phyloP scores from a whole-genome alignment of 64 coral and sea anemone species.

The Orbicella faveolata region DNA sequence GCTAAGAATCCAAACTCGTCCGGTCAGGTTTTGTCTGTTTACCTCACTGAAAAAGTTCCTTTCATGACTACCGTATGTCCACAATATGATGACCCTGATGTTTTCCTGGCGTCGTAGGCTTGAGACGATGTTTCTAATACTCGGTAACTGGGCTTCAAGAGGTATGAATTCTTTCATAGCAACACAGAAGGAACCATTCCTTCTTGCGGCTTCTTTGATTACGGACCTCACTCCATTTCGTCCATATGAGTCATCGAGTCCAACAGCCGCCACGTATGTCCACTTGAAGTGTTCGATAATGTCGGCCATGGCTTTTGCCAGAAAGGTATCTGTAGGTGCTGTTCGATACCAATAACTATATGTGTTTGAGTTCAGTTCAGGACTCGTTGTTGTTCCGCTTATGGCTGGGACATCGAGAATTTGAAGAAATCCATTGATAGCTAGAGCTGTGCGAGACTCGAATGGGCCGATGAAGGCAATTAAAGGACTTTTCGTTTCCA shows the following conservation, averaged over 20 bases:
- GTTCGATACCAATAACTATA: constrained; percentile 67
- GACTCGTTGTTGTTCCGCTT: constrained; percentile 19
- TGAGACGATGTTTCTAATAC: not conserved
- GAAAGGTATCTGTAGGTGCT: constrained; percentile 66
- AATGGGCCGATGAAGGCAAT: constrained; percentile 26
- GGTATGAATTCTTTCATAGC: constrained; percentile 30
- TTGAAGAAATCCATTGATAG: constrained; percentile 13
- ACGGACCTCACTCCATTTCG: constrained; percentile 43
- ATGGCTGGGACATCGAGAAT: not conserved
- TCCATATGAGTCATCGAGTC: constrained; percentile 65
- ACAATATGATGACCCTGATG: constrained; percentile 26
- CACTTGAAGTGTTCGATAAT: constrained; percentile 33
- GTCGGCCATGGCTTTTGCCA: constrained; percentile 66
- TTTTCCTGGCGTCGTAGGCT: not conserved
- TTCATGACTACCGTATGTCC: not conserved
- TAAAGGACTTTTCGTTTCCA: not conserved
- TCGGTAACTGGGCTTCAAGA: not conserved
- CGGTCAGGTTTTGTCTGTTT: not conserved
- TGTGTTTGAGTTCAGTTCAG: not conserved
- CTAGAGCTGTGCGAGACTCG: constrained; percentile 37
- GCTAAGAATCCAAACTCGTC: constrained; percentile 9
- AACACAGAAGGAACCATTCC: constrained; percentile 15
- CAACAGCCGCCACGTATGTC: constrained; percentile 66
- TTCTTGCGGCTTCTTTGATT: not conserved
- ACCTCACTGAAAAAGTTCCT: constrained; percentile 14